Evolutionary conservation across 2,797 vertebrate genomes (phyloP).

Genomic region (Avahi laniger): DNA sequence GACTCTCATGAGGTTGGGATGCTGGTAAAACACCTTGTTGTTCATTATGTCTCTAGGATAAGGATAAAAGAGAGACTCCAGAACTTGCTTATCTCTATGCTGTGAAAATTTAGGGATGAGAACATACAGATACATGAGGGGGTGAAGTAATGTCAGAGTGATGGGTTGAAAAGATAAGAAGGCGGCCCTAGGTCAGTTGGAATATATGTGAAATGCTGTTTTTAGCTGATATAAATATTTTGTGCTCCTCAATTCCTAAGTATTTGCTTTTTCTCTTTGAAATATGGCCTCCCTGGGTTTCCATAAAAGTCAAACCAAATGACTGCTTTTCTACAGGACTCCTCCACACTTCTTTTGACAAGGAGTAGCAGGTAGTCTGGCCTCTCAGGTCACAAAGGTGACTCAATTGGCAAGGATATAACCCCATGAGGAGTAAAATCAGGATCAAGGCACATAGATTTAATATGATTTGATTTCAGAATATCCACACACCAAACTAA

Average conservation of each 20-base stretch:
- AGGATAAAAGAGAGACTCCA: conserved; percentile 34
- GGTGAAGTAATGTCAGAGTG: neutral
- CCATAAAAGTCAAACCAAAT: neutral
- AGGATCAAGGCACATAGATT: neutral
- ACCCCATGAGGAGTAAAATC: neutral
- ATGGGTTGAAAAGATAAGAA: neutral
- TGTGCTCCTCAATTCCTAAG: neutral
- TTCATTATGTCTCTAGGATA: conserved; percentile 97
- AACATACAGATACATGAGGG: neutral
- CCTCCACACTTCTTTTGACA: neutral
- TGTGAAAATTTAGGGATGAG: neutral
- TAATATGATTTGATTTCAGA: neutral
- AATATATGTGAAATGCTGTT: neutral
- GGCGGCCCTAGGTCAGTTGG: neutral
- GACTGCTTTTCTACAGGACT: neutral
- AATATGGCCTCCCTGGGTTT: neutral
- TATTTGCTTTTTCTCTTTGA: neutral
- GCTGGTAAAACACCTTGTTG: conserved; percentile 99
- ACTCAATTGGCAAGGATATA: neutral
- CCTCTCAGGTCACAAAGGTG: neutral
- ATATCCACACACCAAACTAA: no score
- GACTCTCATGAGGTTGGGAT: conserved; percentile 98
- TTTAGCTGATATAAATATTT: neutral
- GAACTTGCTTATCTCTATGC: neutral
- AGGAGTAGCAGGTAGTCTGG: neutral